These are phyloP conservation scores for Prochilodus magdalenae DNA, from an alignment of 2,113 vertebrate genomes.

Conservation along the genomic window DNA sequence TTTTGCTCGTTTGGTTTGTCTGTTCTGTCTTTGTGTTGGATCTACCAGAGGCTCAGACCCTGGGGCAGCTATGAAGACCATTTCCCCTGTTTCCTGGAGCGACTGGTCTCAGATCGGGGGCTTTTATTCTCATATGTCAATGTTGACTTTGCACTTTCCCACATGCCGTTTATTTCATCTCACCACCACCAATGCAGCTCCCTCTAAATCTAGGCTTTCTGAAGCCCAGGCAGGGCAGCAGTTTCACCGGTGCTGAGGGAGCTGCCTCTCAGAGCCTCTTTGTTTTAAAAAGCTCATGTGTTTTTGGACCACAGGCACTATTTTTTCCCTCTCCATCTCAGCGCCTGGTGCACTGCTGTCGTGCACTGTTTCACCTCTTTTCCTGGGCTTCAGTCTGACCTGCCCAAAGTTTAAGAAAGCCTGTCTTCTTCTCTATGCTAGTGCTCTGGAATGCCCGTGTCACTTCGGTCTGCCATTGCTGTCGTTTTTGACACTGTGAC, in stretches of 20 bases:
- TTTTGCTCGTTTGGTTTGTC: constrained; percentile 59
- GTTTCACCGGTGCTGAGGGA: constrained; percentile 53
- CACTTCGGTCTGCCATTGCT: constrained; percentile 64
- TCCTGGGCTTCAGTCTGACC: constrained; percentile 45
- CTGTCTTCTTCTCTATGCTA: constrained; percentile 48
- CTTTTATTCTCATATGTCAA: constrained; percentile 40
- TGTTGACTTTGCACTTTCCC: constrained; percentile 81
- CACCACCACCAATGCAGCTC: constrained; percentile 59
- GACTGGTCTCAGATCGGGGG: constrained; percentile 35
- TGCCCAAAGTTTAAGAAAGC: constrained; percentile 45
- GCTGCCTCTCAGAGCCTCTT: constrained; percentile 57
- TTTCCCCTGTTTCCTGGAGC: constrained; percentile 55
- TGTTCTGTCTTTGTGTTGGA: constrained; percentile 79
- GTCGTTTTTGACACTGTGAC: constrained; percentile 59
- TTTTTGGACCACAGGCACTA: constrained; percentile 69
- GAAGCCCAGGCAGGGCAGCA: constrained; percentile 59
- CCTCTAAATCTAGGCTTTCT: constrained; percentile 52
- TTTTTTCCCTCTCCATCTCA: constrained; percentile 56
- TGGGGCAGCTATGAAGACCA: constrained; percentile 77
- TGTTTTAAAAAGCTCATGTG: constrained; percentile 54
- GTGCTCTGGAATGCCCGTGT: constrained; percentile 61
- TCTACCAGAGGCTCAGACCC: constrained; percentile 87
- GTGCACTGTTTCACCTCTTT: constrained; percentile 39
- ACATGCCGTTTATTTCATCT: constrained; percentile 69
- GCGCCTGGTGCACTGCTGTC: constrained; percentile 48